Evolutionary conservation across 2,888 invertebrate species (phyloP), one percentile per base, ranked within the genome.

Genomic region (Rhogogaster chlorosoma): DNA sequence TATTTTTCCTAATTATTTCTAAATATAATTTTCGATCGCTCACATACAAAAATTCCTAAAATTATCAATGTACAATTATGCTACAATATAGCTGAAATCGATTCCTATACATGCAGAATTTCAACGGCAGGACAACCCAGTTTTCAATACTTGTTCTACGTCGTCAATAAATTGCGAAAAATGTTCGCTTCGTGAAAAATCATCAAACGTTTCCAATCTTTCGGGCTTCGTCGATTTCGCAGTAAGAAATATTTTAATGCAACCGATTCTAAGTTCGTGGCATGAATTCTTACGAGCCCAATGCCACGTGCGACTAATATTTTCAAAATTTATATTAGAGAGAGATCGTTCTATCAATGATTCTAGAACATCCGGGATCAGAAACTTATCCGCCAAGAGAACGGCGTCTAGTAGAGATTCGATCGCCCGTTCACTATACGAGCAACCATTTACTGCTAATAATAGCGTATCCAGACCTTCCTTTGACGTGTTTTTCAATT

Each of bases 401-500:
- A 92, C 92, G 1, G 93, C 93, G n/a, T 93, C 93, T 15, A 93
- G 86, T 0, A 93, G 61, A 0, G 91, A 91, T 32, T 93, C 93
- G 73, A 93, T 93, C 1, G 87, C 85, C 15, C 88, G 32, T 85
- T 84, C 86, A 26, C 67, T 73, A 7, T 89, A 89, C 1, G 84
- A 70, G 0, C 87, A 86, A 6, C 91, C 92, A 53, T 86, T 89
- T 0, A 88, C 88, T 0, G 91, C 93, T 0, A 89, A 83, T 4
- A 92, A 75, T 2, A 92, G 85, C 1, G 90, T 90, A 5, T 89
- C 85, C 0, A 93, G 86, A 6, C 92, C 91, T 22, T 90, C 91
- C 9, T 89, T 90, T 6, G 93, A 90, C 0, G 92, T 90, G 38
- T 93, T 89, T 45, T 85, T 89, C 94, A 96, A 89, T 94, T 95